Conservation (phyloP, 2,113 vertebrate species). For the Takifugu bimaculatus region DNA sequence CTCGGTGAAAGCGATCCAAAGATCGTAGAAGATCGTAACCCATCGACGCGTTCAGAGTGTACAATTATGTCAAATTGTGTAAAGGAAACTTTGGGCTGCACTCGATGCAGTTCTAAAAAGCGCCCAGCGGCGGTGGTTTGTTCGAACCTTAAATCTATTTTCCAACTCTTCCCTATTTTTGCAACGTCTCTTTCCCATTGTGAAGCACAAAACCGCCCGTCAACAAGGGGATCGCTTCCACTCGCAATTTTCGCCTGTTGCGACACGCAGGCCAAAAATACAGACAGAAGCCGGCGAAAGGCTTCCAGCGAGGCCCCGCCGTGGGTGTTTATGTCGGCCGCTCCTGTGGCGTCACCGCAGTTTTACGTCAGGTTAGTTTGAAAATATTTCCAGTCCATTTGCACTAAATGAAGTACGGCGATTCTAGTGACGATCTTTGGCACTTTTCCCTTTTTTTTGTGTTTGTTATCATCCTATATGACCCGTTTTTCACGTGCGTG, state of each 20-base stretch:
- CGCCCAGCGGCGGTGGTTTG: neutral
- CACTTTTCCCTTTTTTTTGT: neutral
- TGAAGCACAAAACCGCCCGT: constrained; percentile 9
- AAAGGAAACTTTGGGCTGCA: too few relatives aligned
- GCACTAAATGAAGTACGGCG: neutral
- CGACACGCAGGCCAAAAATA: neutral
- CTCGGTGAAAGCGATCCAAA: too few relatives aligned
- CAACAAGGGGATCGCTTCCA: constrained; percentile 14
- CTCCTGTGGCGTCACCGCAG: constrained; percentile 6
- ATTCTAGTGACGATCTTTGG: neutral
- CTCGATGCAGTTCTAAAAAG: neutral
- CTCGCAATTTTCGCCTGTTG: constrained; percentile 1
- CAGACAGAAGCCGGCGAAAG: neutral
- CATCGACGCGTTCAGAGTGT: neutral
- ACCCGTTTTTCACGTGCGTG: constrained; percentile 29
- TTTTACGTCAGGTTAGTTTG: neutral
- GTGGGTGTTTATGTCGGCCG: neutral
- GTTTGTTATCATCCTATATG: constrained; percentile 38
- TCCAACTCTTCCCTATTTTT: neutral
- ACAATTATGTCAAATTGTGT: too few relatives aligned
- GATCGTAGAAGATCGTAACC: too few relatives aligned
- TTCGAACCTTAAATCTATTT: neutral
- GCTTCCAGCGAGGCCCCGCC: neutral
- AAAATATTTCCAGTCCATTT: constrained; percentile 14
- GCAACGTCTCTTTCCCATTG: neutral